Evolutionary conservation across 2,888 invertebrate genomes (phyloP).

Genomic region (Silvanus unidentatus): DNA sequence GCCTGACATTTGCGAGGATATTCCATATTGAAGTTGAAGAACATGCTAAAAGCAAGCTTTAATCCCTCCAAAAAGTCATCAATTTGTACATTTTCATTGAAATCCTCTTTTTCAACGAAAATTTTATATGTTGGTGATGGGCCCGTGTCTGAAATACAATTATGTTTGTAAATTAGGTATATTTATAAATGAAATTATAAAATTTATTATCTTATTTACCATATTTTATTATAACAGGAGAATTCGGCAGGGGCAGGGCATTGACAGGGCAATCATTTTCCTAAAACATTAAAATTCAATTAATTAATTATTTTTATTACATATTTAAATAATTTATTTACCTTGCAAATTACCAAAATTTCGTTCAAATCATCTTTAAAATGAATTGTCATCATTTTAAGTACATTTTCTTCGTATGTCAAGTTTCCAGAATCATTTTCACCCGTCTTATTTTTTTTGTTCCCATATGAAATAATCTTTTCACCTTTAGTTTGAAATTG

Average conservation of each 20-base stretch:
- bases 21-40: conserved; percentile 13
- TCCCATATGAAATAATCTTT: conserved; percentile 1
- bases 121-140: background rate
- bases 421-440: background rate
- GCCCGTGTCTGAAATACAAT: too few species aligned
- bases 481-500: conserved; percentile 2
- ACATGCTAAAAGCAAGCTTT: conserved; percentile 10
- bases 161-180: too few species aligned
- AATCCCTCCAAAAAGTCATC: conserved; percentile 10
- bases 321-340: background rate
- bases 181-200: background rate
- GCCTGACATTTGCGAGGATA: conserved; percentile 11
- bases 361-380: conserved; percentile 13
- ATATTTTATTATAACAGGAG: too few species aligned
- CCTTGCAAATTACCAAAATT: background rate
- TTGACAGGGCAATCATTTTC: too few species aligned
- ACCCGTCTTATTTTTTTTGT: too few species aligned
- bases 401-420: background rate
- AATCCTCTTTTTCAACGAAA: conserved; percentile 3
- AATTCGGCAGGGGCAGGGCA: too few species aligned
- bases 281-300: background rate
- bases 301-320: background rate
- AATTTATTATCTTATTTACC: too few species aligned
- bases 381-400: conserved; percentile 6
- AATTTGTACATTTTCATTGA: background rate